Evolutionary conservation across 2,888 invertebrate species (phyloP).

Genomic region (Drosophila picticornis): DNA sequence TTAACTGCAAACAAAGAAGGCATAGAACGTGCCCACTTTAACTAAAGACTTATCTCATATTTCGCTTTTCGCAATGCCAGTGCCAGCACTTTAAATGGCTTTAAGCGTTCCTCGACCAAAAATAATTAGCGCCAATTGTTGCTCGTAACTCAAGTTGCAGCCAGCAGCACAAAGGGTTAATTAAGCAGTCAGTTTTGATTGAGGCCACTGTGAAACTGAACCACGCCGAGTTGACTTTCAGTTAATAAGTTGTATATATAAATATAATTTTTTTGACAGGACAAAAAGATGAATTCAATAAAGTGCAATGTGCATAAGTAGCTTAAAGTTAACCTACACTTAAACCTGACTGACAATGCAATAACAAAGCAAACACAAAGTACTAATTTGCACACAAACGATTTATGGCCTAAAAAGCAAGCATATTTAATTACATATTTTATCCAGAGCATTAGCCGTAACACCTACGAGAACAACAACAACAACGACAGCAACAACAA

Average conservation of each 20-base stretch:
- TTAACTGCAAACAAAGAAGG: slow-evolving; percentile 67
- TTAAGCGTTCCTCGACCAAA: slow-evolving; percentile 36
- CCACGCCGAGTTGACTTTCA: neutral
- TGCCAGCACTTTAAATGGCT: slow-evolving; percentile 33
- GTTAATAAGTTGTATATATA: neutral
- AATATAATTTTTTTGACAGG: neutral
- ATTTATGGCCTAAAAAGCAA: slow-evolving; percentile 58
- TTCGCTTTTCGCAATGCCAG: slow-evolving; percentile 63
- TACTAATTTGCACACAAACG: slow-evolving; percentile 39
- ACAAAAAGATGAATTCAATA: neutral
- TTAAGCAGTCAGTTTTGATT: slow-evolving; percentile 50
- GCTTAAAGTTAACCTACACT: slow-evolving; percentile 1
- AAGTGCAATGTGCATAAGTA: neutral
- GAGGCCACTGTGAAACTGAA: slow-evolving; percentile 2
- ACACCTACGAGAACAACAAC: slow-evolving; percentile 62
- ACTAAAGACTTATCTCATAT: slow-evolving; percentile 63
- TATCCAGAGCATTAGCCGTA: slow-evolving; percentile 67
- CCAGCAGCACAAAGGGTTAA: slow-evolving; percentile 55
- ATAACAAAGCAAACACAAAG: slow-evolving; percentile 26
- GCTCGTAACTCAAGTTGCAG: slow-evolving; percentile 46
- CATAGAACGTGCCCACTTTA: slow-evolving; percentile 43
- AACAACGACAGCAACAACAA: slow-evolving; percentile 17
- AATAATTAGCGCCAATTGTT: slow-evolving; percentile 65
- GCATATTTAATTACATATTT: slow-evolving; percentile 73
- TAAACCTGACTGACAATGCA: slow-evolving; percentile 15